Base-by-base conservation (phyloP, 2,113 vertebrate species). In the Orientallactaga bullata region DNA sequence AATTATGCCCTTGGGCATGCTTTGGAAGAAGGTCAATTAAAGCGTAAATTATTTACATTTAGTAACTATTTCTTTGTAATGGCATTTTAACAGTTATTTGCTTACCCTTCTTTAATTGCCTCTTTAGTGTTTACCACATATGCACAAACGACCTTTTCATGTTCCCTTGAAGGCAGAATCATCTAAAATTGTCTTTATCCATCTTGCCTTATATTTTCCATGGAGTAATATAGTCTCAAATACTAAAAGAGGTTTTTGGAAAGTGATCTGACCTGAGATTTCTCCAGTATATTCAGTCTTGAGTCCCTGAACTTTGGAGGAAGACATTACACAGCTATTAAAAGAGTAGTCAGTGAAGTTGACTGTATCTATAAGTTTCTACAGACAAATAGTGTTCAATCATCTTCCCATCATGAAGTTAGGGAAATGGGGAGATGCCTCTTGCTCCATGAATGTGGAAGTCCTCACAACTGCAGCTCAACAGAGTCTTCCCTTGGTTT, bases 21-120 rank as follows among this genome's bases (percentile, higher is more conserved):
- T 91, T 77, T 72, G 58, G n/a, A 37, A 47, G 47, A 95, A 91
- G 60, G 51, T 89, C 58, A 65, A 21, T 88, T 83, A 91, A 76
- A 39, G 51, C 6, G 42, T 16, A 16, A 10, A 68, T 89, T 82
- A n/a, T 76, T 51, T 80, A 79, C 30, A 86, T 93, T 91, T 89
- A 9, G 24, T 79, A 79, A 73, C 0, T n/a, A 12, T 58, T 16
- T 15, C 39, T 87, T 91, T 63, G 20, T 30, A 24, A 11, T 58
- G 10, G 11, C 55, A 55, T 55, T 55, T 55, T 55, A 55, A 55
- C 12, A 55, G 65, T 88, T 26, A 79, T 76, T 81, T 32, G 30
- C 78, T 94, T 88, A 47, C 3, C 2, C 24, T 83, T 78, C 39
- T 60, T 79, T 85, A 79, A 81, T 84, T 68, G 8, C 37, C 21